Evolutionary conservation across 2,113 vertebrate genomes (phyloP).

Genomic region (Picathartes gymnocephalus): DNA sequence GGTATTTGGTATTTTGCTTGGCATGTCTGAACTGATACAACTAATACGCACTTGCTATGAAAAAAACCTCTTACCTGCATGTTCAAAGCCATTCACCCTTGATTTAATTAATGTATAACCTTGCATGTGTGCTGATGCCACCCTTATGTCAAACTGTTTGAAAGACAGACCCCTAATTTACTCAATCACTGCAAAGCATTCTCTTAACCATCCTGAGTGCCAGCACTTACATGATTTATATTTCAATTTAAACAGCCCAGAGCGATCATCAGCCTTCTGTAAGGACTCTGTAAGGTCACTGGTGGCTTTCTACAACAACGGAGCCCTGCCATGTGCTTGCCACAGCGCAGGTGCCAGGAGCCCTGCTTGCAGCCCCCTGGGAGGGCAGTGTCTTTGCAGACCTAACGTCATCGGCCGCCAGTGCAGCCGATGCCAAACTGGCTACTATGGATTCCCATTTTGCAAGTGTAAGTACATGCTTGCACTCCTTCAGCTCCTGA

Average conservation of each 20-base stretch:
- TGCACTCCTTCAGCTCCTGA: not conserved
- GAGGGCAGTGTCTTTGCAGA: slow-evolving; percentile 87
- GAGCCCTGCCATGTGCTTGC: slow-evolving; percentile 85
- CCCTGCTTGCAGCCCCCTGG: slow-evolving; percentile 73
- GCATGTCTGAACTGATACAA: slow-evolving; percentile 6
- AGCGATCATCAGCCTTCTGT: slow-evolving; percentile 80
- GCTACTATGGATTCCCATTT: slow-evolving; percentile 88
- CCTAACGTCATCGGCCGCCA: slow-evolving; percentile 79
- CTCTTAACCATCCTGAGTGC: not conserved
- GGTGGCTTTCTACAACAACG: slow-evolving; percentile 82
- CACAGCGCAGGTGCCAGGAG: slow-evolving; percentile 71
- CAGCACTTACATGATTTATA: not conserved
- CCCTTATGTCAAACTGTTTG: not conserved
- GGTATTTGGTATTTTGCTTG: slow-evolving; percentile 5
- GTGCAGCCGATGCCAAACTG: slow-evolving; percentile 83
- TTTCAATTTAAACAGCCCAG: slow-evolving; percentile 69
- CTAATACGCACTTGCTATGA: not conserved
- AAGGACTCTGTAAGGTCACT: slow-evolving; percentile 81
- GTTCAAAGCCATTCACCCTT: not conserved
- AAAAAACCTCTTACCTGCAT: not conserved
- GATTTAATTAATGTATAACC: not conserved
- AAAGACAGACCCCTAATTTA: not conserved
- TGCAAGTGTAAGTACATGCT: slow-evolving; percentile 82
- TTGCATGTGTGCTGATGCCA: not conserved
- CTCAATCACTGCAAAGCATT: not conserved